Evolutionary conservation across 2,797 vertebrate species (phyloP), one percentile per base, ranked within the genome.

Genomic region (Sparidentex hasta): DNA sequence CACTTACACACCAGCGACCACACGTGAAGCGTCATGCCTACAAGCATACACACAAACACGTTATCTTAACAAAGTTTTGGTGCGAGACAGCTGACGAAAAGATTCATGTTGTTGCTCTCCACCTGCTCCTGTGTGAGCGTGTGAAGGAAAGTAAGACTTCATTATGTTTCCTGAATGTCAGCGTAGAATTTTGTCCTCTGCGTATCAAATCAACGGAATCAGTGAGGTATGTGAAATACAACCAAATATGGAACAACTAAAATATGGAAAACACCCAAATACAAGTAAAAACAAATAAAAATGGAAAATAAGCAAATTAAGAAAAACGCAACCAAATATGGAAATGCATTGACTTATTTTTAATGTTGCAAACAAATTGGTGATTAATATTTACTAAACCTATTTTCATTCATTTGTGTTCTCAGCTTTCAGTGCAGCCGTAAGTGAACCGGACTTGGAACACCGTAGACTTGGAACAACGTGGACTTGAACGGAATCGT

Each of bases 41-140:
- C 1, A 59, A 44, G 82, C 66, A 76, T 58, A 83, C 33, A 62
- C 21, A 63, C 21, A 17, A 23, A 61, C n/a, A 65, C 9, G 6
- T 52, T 65, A 33, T 61, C 43, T 65, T 62, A 17, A 47, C 50
- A 54, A 43, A 51, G 46, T 52, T 52, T 65, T 59, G 27, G 25
- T 56, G 38, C 20, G 14, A n/a, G 48, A 70, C 1, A 48, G 25
- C 23, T 25, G 41, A 50, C 23, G 12, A 69, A 55, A 25, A 55
- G 41, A 23, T 51, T 27, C 16, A 25, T 7, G 0, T 5, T 8
- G 27, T 27, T 8, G 27, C 4, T 27, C 21, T 51, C 38, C 51
- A 44, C 23, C 38, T 63, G 57, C 44, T 48, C 59, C 25, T 58
- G n/a, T 16, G 23, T 16, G 43, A 44, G 27, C 41, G 23, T 76